A percentile compares a stretch with the other conserved stretches of the same genome.
Evolutionary conservation across 2,113 vertebrate species (phyloP).

Genomic region (Rutilus rutilus): DNA sequence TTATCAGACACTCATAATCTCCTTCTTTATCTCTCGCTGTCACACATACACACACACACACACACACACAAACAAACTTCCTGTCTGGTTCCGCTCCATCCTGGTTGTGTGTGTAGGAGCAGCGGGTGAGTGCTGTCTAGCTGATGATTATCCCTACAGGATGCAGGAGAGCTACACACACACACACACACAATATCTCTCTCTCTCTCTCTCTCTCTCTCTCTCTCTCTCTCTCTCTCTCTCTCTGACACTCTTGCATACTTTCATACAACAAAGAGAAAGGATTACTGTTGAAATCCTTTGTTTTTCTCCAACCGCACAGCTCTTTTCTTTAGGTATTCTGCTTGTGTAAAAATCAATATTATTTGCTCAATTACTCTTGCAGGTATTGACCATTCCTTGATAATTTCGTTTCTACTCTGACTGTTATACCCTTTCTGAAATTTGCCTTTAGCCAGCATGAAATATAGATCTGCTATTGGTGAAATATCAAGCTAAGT

Average conservation of each 20-base stretch:
- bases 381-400: neutral
- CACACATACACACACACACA: slow-evolving; percentile 25
- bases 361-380: slow-evolving; percentile 1
- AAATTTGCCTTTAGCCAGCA: slow-evolving; percentile 3
- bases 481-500: neutral
- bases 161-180: slow-evolving; percentile 17
- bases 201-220: neutral
- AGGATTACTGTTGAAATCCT: neutral
- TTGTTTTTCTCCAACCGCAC: slow-evolving; percentile 9
- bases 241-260: neutral
- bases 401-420: neutral
- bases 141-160: slow-evolving; percentile 35
- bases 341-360: slow-evolving; percentile 23
- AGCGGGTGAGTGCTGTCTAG: slow-evolving; percentile 19
- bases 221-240: neutral
- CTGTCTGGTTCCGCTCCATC: slow-evolving; percentile 23
- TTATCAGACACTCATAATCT: slow-evolving; percentile 26
- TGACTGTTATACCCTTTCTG: neutral
- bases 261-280: slow-evolving; percentile 17
- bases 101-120: slow-evolving; percentile 39
- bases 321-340: neutral
- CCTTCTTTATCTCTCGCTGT: neutral
- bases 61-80: slow-evolving; percentile 17
- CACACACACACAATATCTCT: neutral
- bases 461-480: neutral